A percentile compares a stretch with the other conserved stretches of the same genome.
phyloP scores from a whole-genome alignment of 2,113 vertebrate species.

The Cathartes aura region DNA sequence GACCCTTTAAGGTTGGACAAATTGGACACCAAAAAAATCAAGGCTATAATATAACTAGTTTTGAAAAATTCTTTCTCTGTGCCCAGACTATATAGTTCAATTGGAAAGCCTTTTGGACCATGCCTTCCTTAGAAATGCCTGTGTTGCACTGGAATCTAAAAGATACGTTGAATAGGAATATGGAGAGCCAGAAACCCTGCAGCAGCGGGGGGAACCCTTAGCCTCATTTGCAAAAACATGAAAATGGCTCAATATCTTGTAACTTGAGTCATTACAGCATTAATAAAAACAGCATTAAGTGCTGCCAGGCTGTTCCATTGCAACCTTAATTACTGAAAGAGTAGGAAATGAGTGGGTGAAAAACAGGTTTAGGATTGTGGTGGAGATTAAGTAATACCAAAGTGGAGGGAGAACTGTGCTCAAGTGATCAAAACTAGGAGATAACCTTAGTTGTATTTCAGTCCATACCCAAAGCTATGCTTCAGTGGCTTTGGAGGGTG shows the following conservation, averaged over 20 bases:
- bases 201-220: neutral
- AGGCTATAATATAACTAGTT: neutral
- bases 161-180: neutral
- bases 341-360: conserved; percentile 19
- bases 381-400: neutral
- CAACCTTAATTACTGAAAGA: conserved; percentile 8
- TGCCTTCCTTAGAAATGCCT: neutral
- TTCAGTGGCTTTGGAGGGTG: neutral
- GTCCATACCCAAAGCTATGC: neutral
- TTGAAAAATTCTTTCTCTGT: neutral
- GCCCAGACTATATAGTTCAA: neutral
- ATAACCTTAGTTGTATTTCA: neutral
- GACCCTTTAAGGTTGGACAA: neutral
- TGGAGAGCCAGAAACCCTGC: neutral
- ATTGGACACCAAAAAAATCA: neutral
- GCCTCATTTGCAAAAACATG: neutral
- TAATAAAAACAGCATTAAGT: conserved; percentile 38
- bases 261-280: neutral
- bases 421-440: neutral
- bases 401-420: neutral
- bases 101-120: neutral
- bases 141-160: neutral
- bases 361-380: neutral
- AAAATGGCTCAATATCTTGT: neutral
- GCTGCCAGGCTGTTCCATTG: neutral